Evolutionary conservation across 2,113 vertebrate genomes (phyloP).

Genomic region (Trinectes maculatus): DNA sequence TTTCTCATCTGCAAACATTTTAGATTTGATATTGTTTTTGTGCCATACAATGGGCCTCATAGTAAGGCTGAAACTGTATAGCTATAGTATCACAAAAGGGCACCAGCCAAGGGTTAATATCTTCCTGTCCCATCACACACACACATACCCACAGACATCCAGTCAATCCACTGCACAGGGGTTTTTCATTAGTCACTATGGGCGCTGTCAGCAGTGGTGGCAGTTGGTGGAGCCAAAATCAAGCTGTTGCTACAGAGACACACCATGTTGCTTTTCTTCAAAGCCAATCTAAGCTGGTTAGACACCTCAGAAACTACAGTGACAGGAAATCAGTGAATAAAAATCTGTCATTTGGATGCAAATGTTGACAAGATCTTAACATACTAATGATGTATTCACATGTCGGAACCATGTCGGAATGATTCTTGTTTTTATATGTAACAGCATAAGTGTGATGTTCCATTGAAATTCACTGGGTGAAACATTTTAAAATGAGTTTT

Average conservation of each 20-base stretch:
- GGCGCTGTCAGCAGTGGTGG: conserved; percentile 4
- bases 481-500: conserved; percentile 21
- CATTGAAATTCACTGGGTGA: not conserved
- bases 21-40: too few relatives aligned
- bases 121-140: conserved; percentile 30
- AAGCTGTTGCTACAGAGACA: conserved; percentile 54
- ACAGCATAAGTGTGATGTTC: not conserved
- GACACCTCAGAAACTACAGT: conserved; percentile 10
- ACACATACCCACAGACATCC: conserved; percentile 20
- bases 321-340: conserved; percentile 6
- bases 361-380: too few relatives aligned
- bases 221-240: conserved; percentile 1
- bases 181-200: conserved; percentile 43
- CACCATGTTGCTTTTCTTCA: conserved; percentile 34
- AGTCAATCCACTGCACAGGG: conserved; percentile 7
- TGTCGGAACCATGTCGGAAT: too few relatives aligned
- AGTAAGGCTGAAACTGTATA: too few relatives aligned
- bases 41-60: too few relatives aligned
- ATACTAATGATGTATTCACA: not conserved
- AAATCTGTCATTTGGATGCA: too few relatives aligned
- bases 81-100: conserved; percentile 5
- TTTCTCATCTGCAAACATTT: too few relatives aligned
- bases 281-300: conserved; percentile 36
- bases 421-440: not conserved
- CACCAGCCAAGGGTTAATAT: conserved; percentile 25